Percentiles rank a stretch among this genome's conserved stretches.
These are phyloP conservation scores for Ellobius talpinus DNA, from an alignment of 2,113 vertebrate species.

Conservation along the genomic window DNA sequence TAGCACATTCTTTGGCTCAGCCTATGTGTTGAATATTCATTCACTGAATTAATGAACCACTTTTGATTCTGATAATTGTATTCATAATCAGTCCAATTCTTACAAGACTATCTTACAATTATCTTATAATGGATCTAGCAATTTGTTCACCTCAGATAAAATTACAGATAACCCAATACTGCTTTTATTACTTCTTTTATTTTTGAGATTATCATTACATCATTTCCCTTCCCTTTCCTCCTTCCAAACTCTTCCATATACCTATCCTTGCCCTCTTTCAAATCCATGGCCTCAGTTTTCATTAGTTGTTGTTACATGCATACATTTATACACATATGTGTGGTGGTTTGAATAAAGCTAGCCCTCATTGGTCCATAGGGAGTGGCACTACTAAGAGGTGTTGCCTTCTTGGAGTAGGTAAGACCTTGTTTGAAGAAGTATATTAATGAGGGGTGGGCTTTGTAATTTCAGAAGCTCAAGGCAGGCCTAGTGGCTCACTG, in stretches of 20 bases:
- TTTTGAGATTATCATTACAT: neutral
- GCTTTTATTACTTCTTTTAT: neutral
- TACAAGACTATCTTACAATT: neutral
- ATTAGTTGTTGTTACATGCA: neutral
- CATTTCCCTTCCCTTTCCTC: neutral
- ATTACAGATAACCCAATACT: slow-evolving; percentile 26
- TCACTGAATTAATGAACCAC: neutral
- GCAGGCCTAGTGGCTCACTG: neutral
- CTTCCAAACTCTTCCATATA: neutral
- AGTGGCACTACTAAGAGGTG: neutral
- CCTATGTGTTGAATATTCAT: neutral
- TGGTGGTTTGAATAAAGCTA: neutral
- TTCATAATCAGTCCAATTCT: slow-evolving; percentile 22
- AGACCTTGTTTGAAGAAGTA: neutral
- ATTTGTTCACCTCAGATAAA: slow-evolving; percentile 40
- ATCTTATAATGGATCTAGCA: neutral
- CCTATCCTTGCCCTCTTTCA: neutral
- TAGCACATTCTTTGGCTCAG: neutral
- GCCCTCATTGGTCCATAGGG: neutral
- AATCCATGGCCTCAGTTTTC: neutral
- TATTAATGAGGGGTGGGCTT: neutral
- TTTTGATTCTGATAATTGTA: slow-evolving; percentile 1
- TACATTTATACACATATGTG: neutral
- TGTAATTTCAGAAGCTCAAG: neutral
- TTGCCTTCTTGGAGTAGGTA: neutral